Evolutionary conservation across 2,797 vertebrate species (phyloP), one percentile per base, ranked within the genome.

Genomic region (Brachymystax lenok): DNA sequence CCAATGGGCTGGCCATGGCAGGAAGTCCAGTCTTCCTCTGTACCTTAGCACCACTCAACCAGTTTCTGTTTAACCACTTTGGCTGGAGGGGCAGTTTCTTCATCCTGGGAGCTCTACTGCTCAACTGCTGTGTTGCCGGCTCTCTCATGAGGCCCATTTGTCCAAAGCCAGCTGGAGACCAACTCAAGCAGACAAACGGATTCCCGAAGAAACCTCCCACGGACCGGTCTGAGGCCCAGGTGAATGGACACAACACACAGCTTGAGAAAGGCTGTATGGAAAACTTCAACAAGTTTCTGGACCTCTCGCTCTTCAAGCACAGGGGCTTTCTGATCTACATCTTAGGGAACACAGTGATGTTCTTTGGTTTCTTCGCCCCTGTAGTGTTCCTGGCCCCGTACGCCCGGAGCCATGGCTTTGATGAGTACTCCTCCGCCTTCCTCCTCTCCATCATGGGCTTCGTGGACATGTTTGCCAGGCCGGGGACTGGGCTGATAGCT

Each of bases 61-160:
- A 96, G 82, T 91, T 90, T 83, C 88, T 95, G 74, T 91, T 95
- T 73, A 90, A 92, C 17, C 85, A 73, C 21, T 96, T 93, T 84
- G 95, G 95, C 69, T 97, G 96, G 96, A 94, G 95, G 63, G 95
- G 95, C 68, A 95, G 93, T 78, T 93, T 98, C 82, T 90, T 95
- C 28, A 94, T 97, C 80, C 93, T 97, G 0, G 95, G 95, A 5
- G 94, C 85, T 24, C 79, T 96, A 86, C 88, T 96, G 81, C 85
- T 96, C 35, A 92, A 96, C 79, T 96, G 95, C 78, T 97, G 95
- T 7, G 94, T 96, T 24, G 95, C 96, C 0, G 96, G 94, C 33
- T 92, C 95, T 74, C 90, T 97, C 68, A 97, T 96, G 93, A 92
- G 95, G 78, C 94, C 95, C 30, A 85, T 95, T 0, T 56, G 30